Conservation (phyloP, 2,888 invertebrate genomes). For the Polyommatus icarus region DNA sequence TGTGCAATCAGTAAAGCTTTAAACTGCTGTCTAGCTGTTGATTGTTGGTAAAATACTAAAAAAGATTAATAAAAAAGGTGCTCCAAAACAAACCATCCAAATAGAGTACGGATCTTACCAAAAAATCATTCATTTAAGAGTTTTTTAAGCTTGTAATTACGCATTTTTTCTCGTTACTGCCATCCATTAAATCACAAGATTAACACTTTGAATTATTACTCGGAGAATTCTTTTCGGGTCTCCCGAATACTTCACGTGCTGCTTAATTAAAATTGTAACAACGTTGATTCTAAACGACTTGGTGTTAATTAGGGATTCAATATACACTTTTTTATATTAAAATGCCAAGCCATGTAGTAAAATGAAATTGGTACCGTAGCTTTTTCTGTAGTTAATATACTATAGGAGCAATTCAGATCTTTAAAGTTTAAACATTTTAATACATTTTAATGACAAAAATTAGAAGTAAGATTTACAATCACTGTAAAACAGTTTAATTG, state of each 20-base stretch:
- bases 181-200: conserved; percentile 52
- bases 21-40: background rate
- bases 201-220: conserved; percentile 61
- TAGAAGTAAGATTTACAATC: background rate
- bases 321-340: background rate
- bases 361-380: background rate
- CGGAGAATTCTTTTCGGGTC: conserved; percentile 14
- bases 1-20: background rate
- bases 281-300: conserved; percentile 5
- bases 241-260: conserved; percentile 1
- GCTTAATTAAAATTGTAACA: conserved; percentile 19
- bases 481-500: no score
- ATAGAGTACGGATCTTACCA: background rate
- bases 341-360: background rate
- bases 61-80: background rate
- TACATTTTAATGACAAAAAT: background rate
- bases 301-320: background rate
- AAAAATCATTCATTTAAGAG: conserved; percentile 34
- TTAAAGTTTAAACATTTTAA: background rate
- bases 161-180: conserved; percentile 63
- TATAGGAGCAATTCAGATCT: background rate
- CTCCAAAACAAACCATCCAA: background rate
- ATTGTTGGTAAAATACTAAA: background rate
- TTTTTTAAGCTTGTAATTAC: conserved; percentile 53
- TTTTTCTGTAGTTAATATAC: background rate